phyloP scores from a whole-genome alignment of 2,888 invertebrate genomes.

The Diarsia rubi region DNA sequence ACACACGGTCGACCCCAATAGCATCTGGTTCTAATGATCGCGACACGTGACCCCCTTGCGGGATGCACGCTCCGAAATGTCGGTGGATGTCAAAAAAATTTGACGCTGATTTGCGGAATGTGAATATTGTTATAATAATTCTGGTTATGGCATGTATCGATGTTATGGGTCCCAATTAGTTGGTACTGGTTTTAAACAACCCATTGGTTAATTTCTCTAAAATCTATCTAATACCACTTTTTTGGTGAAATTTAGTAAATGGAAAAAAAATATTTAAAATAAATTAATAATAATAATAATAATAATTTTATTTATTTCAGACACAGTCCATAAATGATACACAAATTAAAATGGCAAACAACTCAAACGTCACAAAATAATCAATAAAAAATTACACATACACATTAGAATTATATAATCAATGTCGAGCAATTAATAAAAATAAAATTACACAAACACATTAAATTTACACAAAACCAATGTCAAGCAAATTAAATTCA shows the following conservation, averaged over 20 bases:
- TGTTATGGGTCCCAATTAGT: neutral
- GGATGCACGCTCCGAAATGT: slow-evolving; percentile 46
- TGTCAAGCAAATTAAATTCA: no score
- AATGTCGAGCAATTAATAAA: no score
- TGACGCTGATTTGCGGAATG: slow-evolving; percentile 37
- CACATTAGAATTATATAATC: no score
- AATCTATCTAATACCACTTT: neutral
- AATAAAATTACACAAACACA: no score
- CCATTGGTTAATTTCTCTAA: neutral
- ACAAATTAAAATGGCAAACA: no score
- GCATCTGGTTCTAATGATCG: slow-evolving; percentile 84
- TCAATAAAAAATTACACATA: no score
- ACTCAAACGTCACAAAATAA: no score
- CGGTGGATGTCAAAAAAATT: slow-evolving; percentile 53
- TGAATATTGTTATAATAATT: slow-evolving; percentile 4
- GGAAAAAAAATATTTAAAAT: neutral
- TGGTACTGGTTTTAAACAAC: neutral
- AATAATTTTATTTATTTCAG: no score
- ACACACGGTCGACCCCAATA: slow-evolving; percentile 70
- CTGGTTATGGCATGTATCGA: neutral
- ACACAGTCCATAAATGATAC: no score
- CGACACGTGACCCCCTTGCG: slow-evolving; percentile 72
- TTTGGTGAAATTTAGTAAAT: neutral
- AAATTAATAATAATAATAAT: no score
- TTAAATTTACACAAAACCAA: no score